Conservation (phyloP, 1,140 invertebrate species). For the Paramacrobiotus metropolitanus region DNA sequence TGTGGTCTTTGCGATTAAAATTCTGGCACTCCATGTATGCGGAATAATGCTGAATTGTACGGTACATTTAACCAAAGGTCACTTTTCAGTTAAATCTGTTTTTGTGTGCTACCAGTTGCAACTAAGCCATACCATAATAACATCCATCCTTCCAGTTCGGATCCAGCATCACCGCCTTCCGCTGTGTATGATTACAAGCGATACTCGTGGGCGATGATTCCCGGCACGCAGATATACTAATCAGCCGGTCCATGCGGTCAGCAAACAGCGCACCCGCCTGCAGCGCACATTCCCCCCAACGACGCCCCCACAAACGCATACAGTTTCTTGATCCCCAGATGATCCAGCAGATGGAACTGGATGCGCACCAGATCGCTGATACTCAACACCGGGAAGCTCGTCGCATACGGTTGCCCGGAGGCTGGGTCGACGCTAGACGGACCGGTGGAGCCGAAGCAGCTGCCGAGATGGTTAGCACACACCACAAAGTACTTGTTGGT, state of each 20-base stretch:
- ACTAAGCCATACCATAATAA: neutral
- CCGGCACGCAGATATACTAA: constrained; percentile 22
- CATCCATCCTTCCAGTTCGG: constrained; percentile 13
- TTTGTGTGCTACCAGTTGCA: too few species aligned
- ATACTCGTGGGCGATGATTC: constrained; percentile 23
- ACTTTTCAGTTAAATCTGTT: too few species aligned
- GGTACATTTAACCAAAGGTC: too few species aligned
- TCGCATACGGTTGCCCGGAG: constrained; percentile 17
- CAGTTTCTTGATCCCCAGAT: constrained; percentile 21
- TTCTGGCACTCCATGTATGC: too few species aligned
- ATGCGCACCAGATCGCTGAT: constrained; percentile 19
- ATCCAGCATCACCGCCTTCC: constrained; percentile 23
- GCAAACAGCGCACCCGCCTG: constrained; percentile 17
- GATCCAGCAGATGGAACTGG: constrained; percentile 21
- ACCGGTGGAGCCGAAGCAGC: constrained; percentile 15
- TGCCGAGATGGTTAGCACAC: constrained; percentile 23
- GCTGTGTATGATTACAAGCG: constrained; percentile 22
- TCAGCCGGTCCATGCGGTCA: constrained; percentile 20
- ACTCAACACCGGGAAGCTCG: constrained; percentile 20
- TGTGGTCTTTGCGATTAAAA: too few species aligned
- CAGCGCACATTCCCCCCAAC: constrained; percentile 20
- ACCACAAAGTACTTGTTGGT: constrained; percentile 25
- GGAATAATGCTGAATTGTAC: too few species aligned
- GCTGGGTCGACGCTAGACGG: neutral
- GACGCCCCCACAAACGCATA: constrained; percentile 11